Evolutionary conservation across 2,797 vertebrate species (phyloP), one percentile per base, ranked within the genome.

Genomic region (Eulemur albifrons): DNA sequence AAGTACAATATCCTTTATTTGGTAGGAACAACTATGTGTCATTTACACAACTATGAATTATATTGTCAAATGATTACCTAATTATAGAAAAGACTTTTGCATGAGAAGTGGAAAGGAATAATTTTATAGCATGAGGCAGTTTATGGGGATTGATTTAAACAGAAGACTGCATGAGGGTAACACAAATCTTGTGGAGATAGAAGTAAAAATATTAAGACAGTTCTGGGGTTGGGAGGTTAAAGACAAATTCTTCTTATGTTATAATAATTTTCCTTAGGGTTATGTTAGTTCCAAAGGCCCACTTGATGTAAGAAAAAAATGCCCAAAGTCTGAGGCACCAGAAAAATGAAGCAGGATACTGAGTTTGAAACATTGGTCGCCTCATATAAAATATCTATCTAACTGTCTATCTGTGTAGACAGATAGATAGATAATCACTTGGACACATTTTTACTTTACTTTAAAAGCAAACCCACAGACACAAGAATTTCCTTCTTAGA

Each of bases 401-500:
- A 21, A 23, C 11, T 61, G 10, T 25, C 23, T 30, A 4, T 27
- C 25, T 27, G 3, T 27, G 4, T 11, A 63, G 12, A 63, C 27
- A 63, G 4, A 14, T 2, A 61, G 59, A 61, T 30, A 61, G 54
- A 89, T 69, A 61, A 94, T 25, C 38, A 40, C 12, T 23, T 79
- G 69, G 27, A 70, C 14, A 59, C 3, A 35, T 65, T 88, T 93
- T 85, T 59, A 70, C 17, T 52, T 52, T 52, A 52, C 38, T 89
- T 88, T 91, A 88, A 90, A 88, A 30, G 50, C 23, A 93, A 88
- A 80, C 30, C 0, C 13, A 38, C 84, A 23, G 5, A 79, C 61
- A 92, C 12, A 30, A 86, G 30, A 89, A 90, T 88, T 95, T 32
- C 21, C 83, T 86, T 67, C 61, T 97, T 72, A 77, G 75, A 95